phyloP scores from a whole-genome alignment of 2,888 invertebrate species.

The Ypsolopha scabrella region DNA sequence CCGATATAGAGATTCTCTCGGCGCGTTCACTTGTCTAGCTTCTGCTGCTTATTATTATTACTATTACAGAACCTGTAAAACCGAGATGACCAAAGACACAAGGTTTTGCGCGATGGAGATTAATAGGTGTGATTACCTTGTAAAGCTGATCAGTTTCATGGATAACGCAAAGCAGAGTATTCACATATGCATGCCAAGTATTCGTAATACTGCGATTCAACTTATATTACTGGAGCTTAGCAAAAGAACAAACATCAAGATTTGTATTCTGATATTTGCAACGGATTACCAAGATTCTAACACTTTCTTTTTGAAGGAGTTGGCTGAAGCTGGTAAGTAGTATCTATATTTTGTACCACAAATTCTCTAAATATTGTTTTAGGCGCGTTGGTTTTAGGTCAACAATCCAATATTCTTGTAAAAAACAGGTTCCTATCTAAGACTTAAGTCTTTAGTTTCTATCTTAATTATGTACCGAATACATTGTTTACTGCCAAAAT shows the following conservation, averaged over 20 bases:
- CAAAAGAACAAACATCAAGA: constrained; percentile 42
- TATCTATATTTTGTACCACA: too few species aligned
- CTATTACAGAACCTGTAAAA: constrained; percentile 46
- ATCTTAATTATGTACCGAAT: too few species aligned
- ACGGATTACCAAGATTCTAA: constrained; percentile 49
- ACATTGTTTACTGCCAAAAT: too few species aligned
- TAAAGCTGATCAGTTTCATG: constrained; percentile 52
- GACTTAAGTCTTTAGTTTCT: too few species aligned
- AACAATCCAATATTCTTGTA: too few species aligned
- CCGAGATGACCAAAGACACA: constrained; percentile 58
- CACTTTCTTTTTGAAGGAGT: constrained; percentile 48
- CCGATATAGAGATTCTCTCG: constrained; percentile 31
- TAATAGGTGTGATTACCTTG: constrained; percentile 56
- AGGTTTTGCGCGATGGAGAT: constrained; percentile 61
- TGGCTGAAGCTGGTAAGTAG: constrained; percentile 48
- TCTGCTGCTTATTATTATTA: constrained; percentile 54
- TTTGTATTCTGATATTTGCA: constrained; percentile 50
- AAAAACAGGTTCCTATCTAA: too few species aligned
- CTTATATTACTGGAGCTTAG: constrained; percentile 44
- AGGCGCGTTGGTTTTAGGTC: too few species aligned
- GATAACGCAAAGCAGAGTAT: constrained; percentile 46
- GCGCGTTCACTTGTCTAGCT: constrained; percentile 49
- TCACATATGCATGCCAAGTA: constrained; percentile 59
- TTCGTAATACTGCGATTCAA: constrained; percentile 59
- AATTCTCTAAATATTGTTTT: too few species aligned